A percentile compares a stretch with the other conserved stretches of the same genome.
phyloP scores from a whole-genome alignment of 2,888 invertebrate genomes.

The Drosophila melanosoma region DNA sequence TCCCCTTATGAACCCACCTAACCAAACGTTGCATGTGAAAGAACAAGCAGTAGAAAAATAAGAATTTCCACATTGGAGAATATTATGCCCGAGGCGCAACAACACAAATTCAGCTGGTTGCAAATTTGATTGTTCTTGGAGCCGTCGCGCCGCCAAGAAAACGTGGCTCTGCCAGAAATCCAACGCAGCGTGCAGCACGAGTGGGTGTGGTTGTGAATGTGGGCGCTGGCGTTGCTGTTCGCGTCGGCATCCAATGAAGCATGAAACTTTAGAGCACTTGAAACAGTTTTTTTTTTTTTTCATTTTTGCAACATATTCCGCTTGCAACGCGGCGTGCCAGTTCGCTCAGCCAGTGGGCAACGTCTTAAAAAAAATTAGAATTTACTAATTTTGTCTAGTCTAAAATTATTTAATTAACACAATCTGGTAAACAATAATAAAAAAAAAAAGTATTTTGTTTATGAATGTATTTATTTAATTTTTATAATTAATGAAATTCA shows the following conservation, averaged over 20 bases:
- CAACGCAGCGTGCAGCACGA: neutral
- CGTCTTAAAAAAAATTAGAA: neutral
- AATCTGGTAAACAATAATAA: neutral
- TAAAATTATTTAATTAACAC: neutral
- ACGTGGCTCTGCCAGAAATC: constrained; percentile 7
- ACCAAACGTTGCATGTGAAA: constrained; percentile 51
- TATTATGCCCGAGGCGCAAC: constrained; percentile 58
- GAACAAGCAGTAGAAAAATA: constrained; percentile 21
- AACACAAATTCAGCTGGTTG: constrained; percentile 69
- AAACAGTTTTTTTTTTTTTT: constrained; percentile 58
- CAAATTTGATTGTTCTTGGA: constrained; percentile 79
- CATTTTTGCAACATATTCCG: neutral
- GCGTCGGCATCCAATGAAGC: constrained; percentile 70
- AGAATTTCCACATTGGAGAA: constrained; percentile 31
- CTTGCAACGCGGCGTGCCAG: neutral
- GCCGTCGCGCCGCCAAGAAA: constrained; percentile 33
- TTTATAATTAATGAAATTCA: neutral
- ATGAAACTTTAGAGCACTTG: constrained; percentile 78
- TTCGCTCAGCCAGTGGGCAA: neutral
- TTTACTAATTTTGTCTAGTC: neutral
- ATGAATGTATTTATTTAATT: neutral
- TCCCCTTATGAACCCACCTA: neutral
- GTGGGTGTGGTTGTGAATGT: constrained; percentile 11
- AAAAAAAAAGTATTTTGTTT: neutral
- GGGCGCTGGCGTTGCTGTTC: constrained; percentile 8